phyloP scores from a whole-genome alignment of 2,113 vertebrate genomes.

The western clawed frog (Xenopus tropicalis) region DNA sequence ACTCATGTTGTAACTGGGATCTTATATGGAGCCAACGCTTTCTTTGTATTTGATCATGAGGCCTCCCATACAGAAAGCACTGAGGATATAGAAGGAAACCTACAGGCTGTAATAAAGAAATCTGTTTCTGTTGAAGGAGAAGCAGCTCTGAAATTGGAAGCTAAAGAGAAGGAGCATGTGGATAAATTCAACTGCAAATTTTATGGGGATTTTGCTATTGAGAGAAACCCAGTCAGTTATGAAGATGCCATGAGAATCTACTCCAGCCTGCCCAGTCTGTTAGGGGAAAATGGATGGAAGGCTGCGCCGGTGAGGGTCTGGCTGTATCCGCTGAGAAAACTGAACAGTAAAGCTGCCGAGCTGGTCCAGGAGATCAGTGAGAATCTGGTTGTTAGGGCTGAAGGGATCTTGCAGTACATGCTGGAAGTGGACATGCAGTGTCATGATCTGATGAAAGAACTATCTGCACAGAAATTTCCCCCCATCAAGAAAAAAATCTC shows the following conservation, averaged over 20 bases:
- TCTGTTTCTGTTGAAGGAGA: background rate
- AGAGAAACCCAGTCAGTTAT: constrained; percentile 46
- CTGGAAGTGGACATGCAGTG: constrained; percentile 42
- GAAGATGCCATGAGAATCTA: constrained; percentile 53
- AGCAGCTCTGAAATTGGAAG: constrained; percentile 33
- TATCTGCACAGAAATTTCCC: constrained; percentile 41
- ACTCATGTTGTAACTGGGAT: too few relatives aligned
- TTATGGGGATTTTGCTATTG: constrained; percentile 50
- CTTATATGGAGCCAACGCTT: constrained; percentile 46
- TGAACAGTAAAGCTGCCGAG: constrained; percentile 52
- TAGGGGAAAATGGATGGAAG: constrained; percentile 42
- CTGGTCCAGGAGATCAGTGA: constrained; percentile 51
- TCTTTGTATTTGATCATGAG: constrained; percentile 45
- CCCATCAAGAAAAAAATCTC: constrained; percentile 45
- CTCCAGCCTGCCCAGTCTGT: constrained; percentile 45
- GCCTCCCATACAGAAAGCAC: background rate
- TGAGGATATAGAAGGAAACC: background rate
- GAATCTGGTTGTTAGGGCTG: constrained; percentile 20
- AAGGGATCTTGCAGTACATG: constrained; percentile 46
- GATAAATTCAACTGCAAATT: constrained; percentile 56
- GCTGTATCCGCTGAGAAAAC: constrained; percentile 53
- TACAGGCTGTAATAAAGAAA: background rate
- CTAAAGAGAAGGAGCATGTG: constrained; percentile 1
- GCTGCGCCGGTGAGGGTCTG: constrained; percentile 57
- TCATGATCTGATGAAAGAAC: constrained; percentile 47